Conservation (phyloP, 64 coral and sea anemone species). For the Actinia equina region DNA sequence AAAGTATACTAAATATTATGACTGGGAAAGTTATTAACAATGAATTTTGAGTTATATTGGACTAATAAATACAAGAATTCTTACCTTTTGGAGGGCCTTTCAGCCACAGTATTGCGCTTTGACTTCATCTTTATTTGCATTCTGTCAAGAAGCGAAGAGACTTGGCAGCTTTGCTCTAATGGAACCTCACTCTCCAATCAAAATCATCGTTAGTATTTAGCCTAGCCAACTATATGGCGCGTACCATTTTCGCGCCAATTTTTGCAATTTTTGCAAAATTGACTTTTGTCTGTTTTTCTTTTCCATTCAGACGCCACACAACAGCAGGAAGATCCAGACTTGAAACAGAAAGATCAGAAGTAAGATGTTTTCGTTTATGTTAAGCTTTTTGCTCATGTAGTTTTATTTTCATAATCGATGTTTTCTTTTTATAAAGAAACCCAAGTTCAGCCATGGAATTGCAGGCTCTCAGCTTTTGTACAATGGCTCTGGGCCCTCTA, state of each 20-base stretch:
- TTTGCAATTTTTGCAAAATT: not conserved
- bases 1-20: not conserved
- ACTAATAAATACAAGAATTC: not conserved
- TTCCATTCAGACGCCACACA: constrained; percentile 22
- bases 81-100: not conserved
- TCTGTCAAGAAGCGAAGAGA: not conserved
- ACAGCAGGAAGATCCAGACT: constrained; percentile 11
- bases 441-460: constrained; percentile 74
- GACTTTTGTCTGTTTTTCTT: not conserved
- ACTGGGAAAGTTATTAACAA: not conserved
- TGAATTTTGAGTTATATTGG: not conserved
- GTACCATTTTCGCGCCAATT: constrained; percentile 6
- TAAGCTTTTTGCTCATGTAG: not conserved
- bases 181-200: not conserved
- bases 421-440: constrained; percentile 17
- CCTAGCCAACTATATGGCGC: not conserved
- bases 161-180: not conserved
- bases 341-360: constrained; percentile 24
- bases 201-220: not conserved
- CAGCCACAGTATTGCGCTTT: not conserved
- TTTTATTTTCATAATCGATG: not conserved
- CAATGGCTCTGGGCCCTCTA: constrained; percentile 67
- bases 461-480: constrained; percentile 80
- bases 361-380: not conserved
- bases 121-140: not conserved